Conservation (phyloP, 2,113 vertebrate genomes). For the Rhabdornis inornatus region DNA sequence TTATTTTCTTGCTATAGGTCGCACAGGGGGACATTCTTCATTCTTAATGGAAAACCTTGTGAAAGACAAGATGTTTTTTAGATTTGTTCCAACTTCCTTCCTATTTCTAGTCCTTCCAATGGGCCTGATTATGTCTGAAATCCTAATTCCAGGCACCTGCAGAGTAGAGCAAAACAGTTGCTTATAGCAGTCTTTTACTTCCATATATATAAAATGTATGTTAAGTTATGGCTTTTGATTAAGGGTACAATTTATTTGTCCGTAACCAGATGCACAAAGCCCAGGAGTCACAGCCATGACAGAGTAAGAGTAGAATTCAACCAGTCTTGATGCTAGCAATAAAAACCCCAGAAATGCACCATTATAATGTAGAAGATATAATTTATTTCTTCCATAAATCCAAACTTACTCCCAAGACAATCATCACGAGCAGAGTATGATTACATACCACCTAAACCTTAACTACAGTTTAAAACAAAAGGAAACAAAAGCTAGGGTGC, state of each 20-base stretch:
- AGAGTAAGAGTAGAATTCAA: neutral
- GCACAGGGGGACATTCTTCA: neutral
- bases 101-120: neutral
- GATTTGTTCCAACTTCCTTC: neutral
- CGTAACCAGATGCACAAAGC: neutral
- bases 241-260: neutral
- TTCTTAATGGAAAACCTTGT: neutral
- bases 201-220: neutral
- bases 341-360: neutral
- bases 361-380: neutral
- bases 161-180: neutral
- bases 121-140: neutral
- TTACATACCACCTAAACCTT: neutral
- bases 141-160: neutral
- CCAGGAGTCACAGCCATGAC: neutral
- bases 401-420: neutral
- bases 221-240: neutral
- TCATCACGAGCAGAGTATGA: neutral
- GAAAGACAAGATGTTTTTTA: neutral
- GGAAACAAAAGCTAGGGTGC: neutral
- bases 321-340: neutral
- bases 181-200: neutral
- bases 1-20: neutral
- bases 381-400: neutral
- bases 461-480: neutral